Evolutionary conservation across 2,113 vertebrate species (phyloP).

Genomic region (Thamnaconus septentrionalis): DNA sequence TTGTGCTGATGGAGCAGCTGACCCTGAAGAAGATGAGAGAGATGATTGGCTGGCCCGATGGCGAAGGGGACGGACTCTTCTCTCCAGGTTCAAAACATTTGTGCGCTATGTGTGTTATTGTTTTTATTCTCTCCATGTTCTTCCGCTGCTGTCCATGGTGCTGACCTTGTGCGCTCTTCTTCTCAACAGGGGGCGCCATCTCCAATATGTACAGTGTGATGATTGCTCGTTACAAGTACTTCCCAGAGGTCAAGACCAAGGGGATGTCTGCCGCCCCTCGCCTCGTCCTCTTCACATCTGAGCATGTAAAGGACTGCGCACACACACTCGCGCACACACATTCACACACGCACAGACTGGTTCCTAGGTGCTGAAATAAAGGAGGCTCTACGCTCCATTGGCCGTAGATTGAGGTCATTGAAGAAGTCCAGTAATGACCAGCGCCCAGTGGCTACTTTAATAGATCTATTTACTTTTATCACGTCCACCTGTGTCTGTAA

Average conservation of each 20-base stretch:
- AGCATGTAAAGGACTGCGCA: constrained; percentile 82
- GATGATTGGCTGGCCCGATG: constrained; percentile 92
- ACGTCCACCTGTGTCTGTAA: constrained; percentile 14
- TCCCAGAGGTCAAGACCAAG: constrained; percentile 97
- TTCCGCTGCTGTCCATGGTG: constrained; percentile 19
- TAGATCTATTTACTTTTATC: constrained; percentile 13
- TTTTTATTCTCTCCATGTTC: no score
- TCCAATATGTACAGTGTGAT: constrained; percentile 99
- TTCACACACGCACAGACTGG: neutral
- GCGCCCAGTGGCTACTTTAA: constrained; percentile 12
- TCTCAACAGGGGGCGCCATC: constrained; percentile 89
- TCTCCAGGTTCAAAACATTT: constrained; percentile 82
- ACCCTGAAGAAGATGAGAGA: constrained; percentile 98
- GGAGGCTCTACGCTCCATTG: constrained; percentile 16
- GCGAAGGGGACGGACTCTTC: constrained; percentile 96
- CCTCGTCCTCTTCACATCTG: constrained; percentile 96
- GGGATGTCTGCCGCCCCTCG: constrained; percentile 95
- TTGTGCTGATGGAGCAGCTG: constrained; percentile 99
- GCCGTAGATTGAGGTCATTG: constrained; percentile 22
- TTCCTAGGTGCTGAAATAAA: constrained; percentile 27
- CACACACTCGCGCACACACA: neutral
- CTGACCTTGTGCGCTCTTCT: constrained; percentile 28
- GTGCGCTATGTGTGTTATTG: no score
- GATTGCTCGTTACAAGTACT: constrained; percentile 97
- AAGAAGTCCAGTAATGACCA: constrained; percentile 17